Conservation (phyloP, 2,113 vertebrate species). For the Steatornis caripensis region DNA sequence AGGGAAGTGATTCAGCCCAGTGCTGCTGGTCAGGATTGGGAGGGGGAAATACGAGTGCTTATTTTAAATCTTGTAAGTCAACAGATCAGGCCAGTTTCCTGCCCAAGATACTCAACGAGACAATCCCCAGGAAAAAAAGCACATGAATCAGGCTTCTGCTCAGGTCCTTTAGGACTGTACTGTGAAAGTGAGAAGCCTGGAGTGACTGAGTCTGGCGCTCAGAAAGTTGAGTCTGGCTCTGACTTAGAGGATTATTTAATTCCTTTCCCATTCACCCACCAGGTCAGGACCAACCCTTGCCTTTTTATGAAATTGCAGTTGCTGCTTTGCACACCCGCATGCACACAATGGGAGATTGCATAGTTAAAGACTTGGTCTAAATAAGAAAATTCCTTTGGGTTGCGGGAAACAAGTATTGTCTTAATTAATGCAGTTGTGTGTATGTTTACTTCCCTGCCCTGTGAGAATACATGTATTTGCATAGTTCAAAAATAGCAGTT, state of each 20-base stretch:
- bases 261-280: neutral
- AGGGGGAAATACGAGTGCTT: neutral
- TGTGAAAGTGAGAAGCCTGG: neutral
- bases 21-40: neutral
- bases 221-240: neutral
- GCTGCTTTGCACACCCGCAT: neutral
- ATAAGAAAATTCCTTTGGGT: neutral
- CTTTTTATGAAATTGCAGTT: neutral
- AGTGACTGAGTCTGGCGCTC: neutral
- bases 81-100: neutral
- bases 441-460: neutral
- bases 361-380: neutral
- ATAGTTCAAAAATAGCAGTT: neutral
- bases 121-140: neutral
- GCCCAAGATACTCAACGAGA: neutral
- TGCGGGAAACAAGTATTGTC: constrained; percentile 24
- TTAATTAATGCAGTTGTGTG: neutral
- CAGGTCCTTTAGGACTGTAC: neutral
- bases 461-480: neutral
- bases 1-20: neutral
- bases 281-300: neutral
- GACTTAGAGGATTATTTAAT: neutral
- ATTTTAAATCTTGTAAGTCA: neutral
- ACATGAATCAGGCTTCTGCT: neutral
- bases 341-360: neutral